phyloP scores from a whole-genome alignment of 2,888 invertebrate genomes.

The Lottia scabra region DNA sequence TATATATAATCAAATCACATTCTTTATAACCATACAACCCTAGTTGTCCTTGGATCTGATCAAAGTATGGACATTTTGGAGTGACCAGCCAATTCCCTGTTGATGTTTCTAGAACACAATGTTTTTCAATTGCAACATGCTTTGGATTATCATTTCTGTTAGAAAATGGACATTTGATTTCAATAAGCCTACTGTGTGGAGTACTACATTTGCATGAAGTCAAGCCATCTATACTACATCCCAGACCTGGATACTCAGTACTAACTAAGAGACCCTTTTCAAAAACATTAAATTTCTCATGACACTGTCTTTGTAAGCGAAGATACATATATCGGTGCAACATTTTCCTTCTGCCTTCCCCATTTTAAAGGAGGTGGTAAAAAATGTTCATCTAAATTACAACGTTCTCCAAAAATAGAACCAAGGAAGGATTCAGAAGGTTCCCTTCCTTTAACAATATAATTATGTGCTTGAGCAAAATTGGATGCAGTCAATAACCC shows the following conservation, averaged over 20 bases:
- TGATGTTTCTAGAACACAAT: not conserved
- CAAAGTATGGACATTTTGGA: conserved; percentile 10
- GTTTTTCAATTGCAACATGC: conserved; percentile 7
- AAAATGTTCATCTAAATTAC: not conserved
- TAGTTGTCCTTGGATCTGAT: conserved; percentile 18
- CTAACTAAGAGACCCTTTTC: conserved; percentile 11
- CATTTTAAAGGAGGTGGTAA: not conserved
- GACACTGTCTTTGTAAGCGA: not conserved
- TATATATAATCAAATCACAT: conserved; percentile 20
- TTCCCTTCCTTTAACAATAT: not conserved
- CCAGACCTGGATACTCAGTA: conserved; percentile 7
- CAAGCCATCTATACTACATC: conserved; percentile 13
- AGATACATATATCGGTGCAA: not conserved
- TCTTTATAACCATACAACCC: conserved; percentile 2
- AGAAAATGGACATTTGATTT: conserved; percentile 16
- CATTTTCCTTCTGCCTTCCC: not conserved
- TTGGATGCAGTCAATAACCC: not conserved
- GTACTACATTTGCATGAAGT: conserved; percentile 5
- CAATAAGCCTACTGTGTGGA: conserved; percentile 11
- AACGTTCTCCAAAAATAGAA: not conserved
- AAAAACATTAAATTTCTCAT: not conserved
- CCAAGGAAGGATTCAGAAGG: not conserved
- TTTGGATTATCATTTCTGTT: not conserved
- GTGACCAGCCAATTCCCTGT: not conserved
- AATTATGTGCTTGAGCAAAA: not conserved